Base-by-base conservation (phyloP, 2,113 vertebrate species). In the Thinocorus orbignyianus region DNA sequence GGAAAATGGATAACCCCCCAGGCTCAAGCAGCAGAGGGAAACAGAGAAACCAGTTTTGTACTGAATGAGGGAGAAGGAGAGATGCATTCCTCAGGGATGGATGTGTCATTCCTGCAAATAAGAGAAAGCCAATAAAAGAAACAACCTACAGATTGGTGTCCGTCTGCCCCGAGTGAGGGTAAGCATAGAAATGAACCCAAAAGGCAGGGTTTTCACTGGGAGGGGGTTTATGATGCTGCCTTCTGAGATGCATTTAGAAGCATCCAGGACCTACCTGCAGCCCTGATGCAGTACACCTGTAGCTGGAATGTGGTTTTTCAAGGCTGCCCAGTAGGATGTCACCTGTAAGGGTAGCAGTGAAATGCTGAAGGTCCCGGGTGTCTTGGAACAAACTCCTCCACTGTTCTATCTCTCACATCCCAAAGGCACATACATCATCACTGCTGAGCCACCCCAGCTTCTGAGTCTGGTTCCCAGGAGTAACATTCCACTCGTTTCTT, bases 351-450 rank as follows among this genome's bases (percentile, higher is more conserved):
- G 14, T 19, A 30, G 8, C 39, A 39, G 37, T 13, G 6, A 28
- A 37, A 55, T 2, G 18, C 57, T 20, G 41, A 48, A 54, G 30
- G n/a, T 20, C 28, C 39, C 17, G 1, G 22, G 54, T 4, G 11
- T 60, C 64, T 52, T 22, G 6, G 39, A 39, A 24, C 30, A 4
- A 30, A 28, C 66, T 54, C 25, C 37, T 46, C 41, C 6, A 24
- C 24, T n/a, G 20, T 31, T 28, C 28, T 3, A 7, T 28, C 7
- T n/a, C 54, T 13, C 11, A 3, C 10, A 16, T 25, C 70, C n/a
- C 7, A 20, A 46, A 55, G 4, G 3, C 65, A 28, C 2, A 0
- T 6, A 3, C 4, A 3, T 5, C 20, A 3, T 9, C 23, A 3
- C 39, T 6, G 84, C 39, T 18, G 33, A 44, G 78, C 35, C 15